phyloP scores from a whole-genome alignment of 1,140 invertebrate genomes.

The Hydropsyche tenuis region DNA sequence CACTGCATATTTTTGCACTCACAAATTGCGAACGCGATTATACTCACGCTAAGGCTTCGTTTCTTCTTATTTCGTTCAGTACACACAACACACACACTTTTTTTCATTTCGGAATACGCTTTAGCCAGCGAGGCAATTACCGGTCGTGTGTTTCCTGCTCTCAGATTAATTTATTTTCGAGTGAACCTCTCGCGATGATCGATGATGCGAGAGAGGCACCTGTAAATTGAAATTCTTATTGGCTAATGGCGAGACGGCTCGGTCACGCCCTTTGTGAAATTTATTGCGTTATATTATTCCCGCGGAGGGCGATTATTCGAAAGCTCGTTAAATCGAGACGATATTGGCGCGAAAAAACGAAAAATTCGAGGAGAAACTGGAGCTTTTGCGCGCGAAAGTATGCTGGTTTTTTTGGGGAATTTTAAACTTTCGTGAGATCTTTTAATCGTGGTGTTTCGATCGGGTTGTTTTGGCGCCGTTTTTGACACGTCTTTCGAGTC shows the following conservation, averaged over 20 bases:
- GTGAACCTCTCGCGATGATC: constrained; percentile 42
- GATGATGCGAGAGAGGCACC: constrained; percentile 43
- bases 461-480: too few relatives aligned
- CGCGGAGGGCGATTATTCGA: too few relatives aligned
- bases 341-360: too few relatives aligned
- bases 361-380: too few relatives aligned
- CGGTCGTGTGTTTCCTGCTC: constrained; percentile 29
- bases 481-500: too few relatives aligned
- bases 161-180: constrained; percentile 32
- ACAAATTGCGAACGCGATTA: too few relatives aligned
- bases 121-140: constrained; percentile 26
- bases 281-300: not conserved
- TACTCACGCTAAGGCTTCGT: too few relatives aligned
- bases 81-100: not conserved
- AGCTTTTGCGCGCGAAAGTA: too few relatives aligned
- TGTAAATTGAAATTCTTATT: constrained; percentile 49
- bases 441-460: too few relatives aligned
- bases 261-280: constrained; percentile 30
- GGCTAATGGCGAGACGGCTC: constrained; percentile 58
- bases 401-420: too few relatives aligned
- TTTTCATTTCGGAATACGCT: constrained; percentile 13
- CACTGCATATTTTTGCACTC: not conserved
- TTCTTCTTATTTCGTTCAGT: not conserved
- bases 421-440: too few relatives aligned
- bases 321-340: too few relatives aligned